These are phyloP conservation scores for Dioctria linearis DNA, from an alignment of 2,888 invertebrate species.

Conservation along the genomic window DNA sequence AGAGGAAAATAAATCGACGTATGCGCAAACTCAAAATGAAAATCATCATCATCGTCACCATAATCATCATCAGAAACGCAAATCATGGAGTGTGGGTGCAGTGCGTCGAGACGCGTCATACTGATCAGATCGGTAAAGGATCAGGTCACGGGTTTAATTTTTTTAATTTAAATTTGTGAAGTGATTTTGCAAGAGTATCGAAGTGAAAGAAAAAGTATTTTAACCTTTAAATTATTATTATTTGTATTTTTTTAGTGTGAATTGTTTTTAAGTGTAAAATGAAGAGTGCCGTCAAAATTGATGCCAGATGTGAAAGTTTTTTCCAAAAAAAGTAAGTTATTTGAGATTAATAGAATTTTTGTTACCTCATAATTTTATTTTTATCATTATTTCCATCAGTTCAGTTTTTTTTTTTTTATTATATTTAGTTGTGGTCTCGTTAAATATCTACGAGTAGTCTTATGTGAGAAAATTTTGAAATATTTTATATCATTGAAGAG, in stretches of 20 bases:
- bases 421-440: too few relatives aligned
- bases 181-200: not conserved
- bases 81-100: constrained; percentile 71
- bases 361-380: too few relatives aligned
- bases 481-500: too few relatives aligned
- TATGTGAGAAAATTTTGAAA: too few relatives aligned
- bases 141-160: not conserved
- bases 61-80: constrained; percentile 29
- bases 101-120: constrained; percentile 68
- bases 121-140: not conserved
- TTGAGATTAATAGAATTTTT: too few relatives aligned
- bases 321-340: too few relatives aligned
- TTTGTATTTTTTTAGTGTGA: not conserved
- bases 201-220: not conserved
- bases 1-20: not conserved
- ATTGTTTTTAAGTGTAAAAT: not conserved
- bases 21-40: not conserved
- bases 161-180: not conserved
- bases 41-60: too few relatives aligned
- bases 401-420: too few relatives aligned
- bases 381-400: too few relatives aligned
- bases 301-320: too few relatives aligned
- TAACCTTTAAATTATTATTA: not conserved
- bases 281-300: not conserved
- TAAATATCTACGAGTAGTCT: too few relatives aligned